phyloP scores from a whole-genome alignment of 2,113 vertebrate genomes.

The Lagopus leucura region DNA sequence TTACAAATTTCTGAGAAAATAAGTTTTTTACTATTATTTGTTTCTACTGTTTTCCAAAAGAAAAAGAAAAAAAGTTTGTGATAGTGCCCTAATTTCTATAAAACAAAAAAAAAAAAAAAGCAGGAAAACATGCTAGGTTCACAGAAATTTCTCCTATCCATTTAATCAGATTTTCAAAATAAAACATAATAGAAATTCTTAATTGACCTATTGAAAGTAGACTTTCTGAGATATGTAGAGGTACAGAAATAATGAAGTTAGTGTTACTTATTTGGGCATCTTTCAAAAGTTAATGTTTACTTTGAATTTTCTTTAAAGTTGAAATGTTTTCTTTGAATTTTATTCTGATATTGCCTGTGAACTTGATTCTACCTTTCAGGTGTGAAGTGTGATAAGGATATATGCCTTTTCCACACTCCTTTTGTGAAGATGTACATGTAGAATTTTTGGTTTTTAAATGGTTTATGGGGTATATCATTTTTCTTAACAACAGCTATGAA shows the following conservation, averaged over 20 bases:
- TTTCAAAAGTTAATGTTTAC: background rate
- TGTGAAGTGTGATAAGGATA: background rate
- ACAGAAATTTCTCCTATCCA: background rate
- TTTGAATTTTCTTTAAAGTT: background rate
- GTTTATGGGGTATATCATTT: background rate
- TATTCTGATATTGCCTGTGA: background rate
- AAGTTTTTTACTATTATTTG: background rate
- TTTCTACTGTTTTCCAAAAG: background rate
- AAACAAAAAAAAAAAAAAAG: background rate
- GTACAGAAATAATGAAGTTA: background rate
- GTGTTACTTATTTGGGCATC: background rate
- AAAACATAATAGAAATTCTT: background rate
- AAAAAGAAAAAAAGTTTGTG: background rate
- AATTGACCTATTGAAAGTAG: background rate
- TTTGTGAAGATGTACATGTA: background rate
- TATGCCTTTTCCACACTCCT: rapidly evolving
- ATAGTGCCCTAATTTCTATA: background rate
- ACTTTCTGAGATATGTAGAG: background rate
- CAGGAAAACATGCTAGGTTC: background rate
- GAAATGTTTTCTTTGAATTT: background rate
- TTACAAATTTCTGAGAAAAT: background rate
- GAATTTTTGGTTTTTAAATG: background rate
- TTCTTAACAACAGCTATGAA: background rate
- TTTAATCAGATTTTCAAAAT: background rate
- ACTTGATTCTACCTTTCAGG: background rate